Base-by-base conservation (phyloP, 2,888 invertebrate species). In the Megalurothrips usitatus region DNA sequence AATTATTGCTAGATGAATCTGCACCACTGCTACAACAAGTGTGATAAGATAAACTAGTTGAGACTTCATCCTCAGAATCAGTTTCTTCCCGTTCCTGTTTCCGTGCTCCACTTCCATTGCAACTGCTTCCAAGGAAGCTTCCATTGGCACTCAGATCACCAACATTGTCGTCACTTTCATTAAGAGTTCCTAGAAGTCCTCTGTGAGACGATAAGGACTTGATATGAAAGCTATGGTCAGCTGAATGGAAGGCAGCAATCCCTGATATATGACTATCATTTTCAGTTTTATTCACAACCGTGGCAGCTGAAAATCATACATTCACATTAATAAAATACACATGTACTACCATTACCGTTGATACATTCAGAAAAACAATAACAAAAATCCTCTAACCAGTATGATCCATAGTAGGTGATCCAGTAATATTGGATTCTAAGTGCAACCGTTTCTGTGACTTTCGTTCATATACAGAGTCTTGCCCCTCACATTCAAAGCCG, bases 191-290 rank as follows among this genome's bases (percentile, higher is more conserved):
- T 12, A 26, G 26, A 12, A 10, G 23, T 26, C 26, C 68, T 75
- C 68, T 26, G n/a, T 75, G 4, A 0, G 68, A 75, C 1, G 23
- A 75, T 11, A 75, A 23, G 12, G 68, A 23, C 26, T 26, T 75
- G 9, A 75, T 6, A 11, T 81, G 34, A 26, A 81, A 81, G 26
- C 81, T 89, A 85, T 91, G 92, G 82, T 92, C 93, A 8, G 92
- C 92, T 80, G 94, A 94, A 85, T 92, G 91, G 85, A 94, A 94
- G 0, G 93, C 92, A 81, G 91, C 91, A 23, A 94, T 90, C 0
- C 94, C 95, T 43, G 94, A 94, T 82, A 94, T 88, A 83, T 87
- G 87, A 81, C 89, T 89, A 80, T 88, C 89, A 84, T 88, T 87
- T 14, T 78, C 81, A 79, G 75, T 78, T 34, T 49, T 79, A 9